Percentiles rank a stretch among this genome's conserved stretches.
Evolutionary conservation across 2,797 vertebrate species (phyloP).

Genomic region (Danio aesculapii): DNA sequence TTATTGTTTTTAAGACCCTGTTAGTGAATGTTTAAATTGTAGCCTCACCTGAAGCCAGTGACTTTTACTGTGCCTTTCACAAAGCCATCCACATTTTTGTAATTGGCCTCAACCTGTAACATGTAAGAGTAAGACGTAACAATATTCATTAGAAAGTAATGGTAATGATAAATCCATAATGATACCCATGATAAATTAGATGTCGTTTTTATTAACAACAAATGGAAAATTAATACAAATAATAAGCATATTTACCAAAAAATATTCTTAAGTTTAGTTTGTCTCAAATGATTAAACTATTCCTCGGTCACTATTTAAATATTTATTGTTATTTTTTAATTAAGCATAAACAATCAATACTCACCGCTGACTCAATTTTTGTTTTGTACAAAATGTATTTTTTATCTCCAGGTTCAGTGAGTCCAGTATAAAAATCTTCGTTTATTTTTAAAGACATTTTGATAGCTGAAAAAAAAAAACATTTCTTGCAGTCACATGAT

Average conservation of each 20-base stretch:
- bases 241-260: not conserved
- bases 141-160: not conserved
- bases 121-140: not conserved
- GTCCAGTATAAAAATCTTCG: not conserved
- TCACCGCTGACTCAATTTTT: conserved; percentile 58
- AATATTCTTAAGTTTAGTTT: not conserved
- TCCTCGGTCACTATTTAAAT: too few relatives aligned
- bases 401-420: not conserved
- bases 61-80: conserved; percentile 13
- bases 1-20: not conserved
- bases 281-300: not conserved
- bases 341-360: conserved; percentile 14
- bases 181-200: not conserved
- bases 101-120: conserved; percentile 44
- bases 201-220: not conserved
- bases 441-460: conserved; percentile 60
- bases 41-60: conserved; percentile 44
- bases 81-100: not conserved
- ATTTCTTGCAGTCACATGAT: not conserved
- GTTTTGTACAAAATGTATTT: conserved; percentile 19
- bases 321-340: not conserved
- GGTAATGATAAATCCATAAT: too few relatives aligned
- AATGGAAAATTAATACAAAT: not conserved
- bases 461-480: conserved; percentile 30
- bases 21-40: not conserved